Base-by-base conservation (phyloP, 53 echinoderm and acorn worm species). In the Pentamera pediparva region DNA sequence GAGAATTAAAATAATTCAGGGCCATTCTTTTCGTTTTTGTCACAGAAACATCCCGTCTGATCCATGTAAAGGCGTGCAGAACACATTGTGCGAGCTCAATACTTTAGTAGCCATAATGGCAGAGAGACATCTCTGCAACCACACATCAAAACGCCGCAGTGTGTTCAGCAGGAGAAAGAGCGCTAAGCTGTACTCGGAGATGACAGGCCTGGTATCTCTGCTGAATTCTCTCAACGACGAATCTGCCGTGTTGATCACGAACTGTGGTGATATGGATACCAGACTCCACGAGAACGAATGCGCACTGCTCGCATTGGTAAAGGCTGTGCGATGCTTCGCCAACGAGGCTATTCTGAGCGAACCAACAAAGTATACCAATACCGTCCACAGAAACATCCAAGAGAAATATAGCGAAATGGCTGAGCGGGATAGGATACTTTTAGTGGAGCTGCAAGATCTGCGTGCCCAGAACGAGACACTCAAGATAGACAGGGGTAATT, bases 261-360 rank as follows among this genome's bases (percentile, higher is more conserved):
- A 67, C 17, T 2, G 25, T 5, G 29, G 45, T 43, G 67, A 67
- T 30, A 24, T 47, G 39, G 20, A 25, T 27, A 22, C 5, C 6
- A 39, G 45, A 67, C 45, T 67, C 17, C 30, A 27, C 11, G 67
- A 67, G 4, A 67, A 41, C 45, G 67, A 67, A 18, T 27, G 67
- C 28, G 67, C 40, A 1, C 25, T 67, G 26, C 22, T 67, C 10
- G 67, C 67, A 3, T 32, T 67, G 1, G 45, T 67, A 13, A 41
- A 41, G 45, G 29, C 67, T 7, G 67, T 67, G 11, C 40, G 30
- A 9, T 29, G 27, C 30, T 67, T 67, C 41, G 40, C 43, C 26
- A 67, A 10, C 27, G 67, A 67, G 45, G 67, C 67, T 13, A 67
- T 67, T 29, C 29, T 67, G 30, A 41, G 17, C 38, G 67, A 67